phyloP scores from a whole-genome alignment of 2,113 vertebrate genomes.

The Gadus chalcogrammus region DNA sequence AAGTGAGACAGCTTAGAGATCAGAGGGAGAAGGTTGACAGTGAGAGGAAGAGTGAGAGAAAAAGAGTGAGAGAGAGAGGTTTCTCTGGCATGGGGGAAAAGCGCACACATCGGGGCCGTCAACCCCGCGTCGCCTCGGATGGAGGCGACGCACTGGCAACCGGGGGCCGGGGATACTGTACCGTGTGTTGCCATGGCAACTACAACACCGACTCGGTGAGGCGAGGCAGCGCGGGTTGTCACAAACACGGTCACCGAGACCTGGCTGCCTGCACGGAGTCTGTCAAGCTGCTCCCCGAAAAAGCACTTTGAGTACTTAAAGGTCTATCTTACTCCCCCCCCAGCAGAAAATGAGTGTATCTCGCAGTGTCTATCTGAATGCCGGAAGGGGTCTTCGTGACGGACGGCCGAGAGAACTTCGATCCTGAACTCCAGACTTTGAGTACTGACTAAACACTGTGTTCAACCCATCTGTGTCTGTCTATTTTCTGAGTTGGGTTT shows the following conservation, averaged over 20 bases:
- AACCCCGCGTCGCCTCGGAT: constrained; percentile 27
- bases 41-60: no score
- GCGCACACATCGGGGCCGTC: constrained; percentile 55
- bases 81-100: constrained; percentile 17
- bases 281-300: constrained; percentile 55
- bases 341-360: constrained; percentile 28
- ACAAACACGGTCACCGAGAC: constrained; percentile 66
- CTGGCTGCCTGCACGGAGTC: constrained; percentile 38
- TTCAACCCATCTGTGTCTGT: constrained; percentile 19
- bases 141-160: constrained; percentile 35
- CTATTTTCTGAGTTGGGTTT: background rate
- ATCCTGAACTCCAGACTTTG: constrained; percentile 28
- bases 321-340: constrained; percentile 26
- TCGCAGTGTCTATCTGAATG: constrained; percentile 41
- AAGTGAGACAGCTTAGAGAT: constrained; percentile 28
- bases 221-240: constrained; percentile 62
- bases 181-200: constrained; percentile 59
- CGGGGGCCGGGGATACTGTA: constrained; percentile 42
- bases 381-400: constrained; percentile 26
- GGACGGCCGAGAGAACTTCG: constrained; percentile 25
- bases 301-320: constrained; percentile 57
- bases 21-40: no score
- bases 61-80: no score
- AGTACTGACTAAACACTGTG: constrained; percentile 26
- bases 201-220: constrained; percentile 53